A percentile compares a stretch with the other conserved stretches of the same genome.
Conservation (phyloP, 2,113 vertebrate genomes). For the Nannospalax galili region DNA sequence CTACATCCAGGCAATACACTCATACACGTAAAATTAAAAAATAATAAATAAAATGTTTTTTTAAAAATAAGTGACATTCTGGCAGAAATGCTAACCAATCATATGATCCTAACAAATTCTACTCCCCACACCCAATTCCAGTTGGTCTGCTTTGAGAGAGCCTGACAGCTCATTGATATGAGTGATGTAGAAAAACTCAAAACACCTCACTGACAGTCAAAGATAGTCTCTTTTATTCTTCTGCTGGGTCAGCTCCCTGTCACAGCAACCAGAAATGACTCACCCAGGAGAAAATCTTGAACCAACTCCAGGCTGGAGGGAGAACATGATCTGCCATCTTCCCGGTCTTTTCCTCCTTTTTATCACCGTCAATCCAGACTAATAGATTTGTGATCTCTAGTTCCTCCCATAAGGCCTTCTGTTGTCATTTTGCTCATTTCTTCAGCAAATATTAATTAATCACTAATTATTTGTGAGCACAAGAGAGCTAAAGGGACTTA, state of each 20-base stretch:
- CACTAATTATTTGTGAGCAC: not conserved
- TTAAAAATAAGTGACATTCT: not conserved
- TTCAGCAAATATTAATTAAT: not conserved
- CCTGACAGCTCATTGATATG: not conserved
- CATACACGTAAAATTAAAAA: too few relatives aligned
- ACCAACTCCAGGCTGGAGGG: not conserved
- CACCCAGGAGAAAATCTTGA: not conserved
- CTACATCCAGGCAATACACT: too few relatives aligned
- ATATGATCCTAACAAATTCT: not conserved
- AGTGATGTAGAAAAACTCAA: not conserved
- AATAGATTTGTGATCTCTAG: not conserved
- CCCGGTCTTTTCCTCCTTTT: not conserved
- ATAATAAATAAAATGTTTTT: too few relatives aligned
- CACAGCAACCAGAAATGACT: not conserved
- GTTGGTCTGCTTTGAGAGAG: not conserved
- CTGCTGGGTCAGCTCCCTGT: not conserved
- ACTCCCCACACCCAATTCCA: not conserved
- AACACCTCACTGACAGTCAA: not conserved
- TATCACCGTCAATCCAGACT: not conserved
- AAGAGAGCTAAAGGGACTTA: not conserved
- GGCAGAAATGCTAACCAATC: not conserved
- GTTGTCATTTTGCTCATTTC: not conserved
- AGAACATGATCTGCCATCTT: not conserved
- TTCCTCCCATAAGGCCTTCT: not conserved
- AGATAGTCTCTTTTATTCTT: not conserved